Conservation (phyloP, 1,140 invertebrate species). For the Meloidogyne floridensis region DNA sequence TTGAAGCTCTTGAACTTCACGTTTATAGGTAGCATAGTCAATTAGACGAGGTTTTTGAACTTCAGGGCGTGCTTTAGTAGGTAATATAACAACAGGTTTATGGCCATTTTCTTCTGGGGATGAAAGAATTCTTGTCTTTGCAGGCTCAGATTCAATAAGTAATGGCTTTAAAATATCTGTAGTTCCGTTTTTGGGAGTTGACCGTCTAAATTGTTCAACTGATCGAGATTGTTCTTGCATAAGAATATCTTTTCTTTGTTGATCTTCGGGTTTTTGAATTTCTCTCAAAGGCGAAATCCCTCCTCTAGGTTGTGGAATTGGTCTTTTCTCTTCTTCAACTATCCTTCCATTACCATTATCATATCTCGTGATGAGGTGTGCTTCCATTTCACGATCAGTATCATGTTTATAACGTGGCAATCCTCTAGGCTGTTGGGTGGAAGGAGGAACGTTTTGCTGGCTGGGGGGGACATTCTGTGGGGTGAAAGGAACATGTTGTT, state of each 20-base stretch:
- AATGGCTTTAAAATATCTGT: not conserved
- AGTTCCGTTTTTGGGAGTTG: not conserved
- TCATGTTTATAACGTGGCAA: slow-evolving; percentile 7
- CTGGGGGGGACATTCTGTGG: not conserved
- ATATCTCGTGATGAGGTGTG: slow-evolving; percentile 42
- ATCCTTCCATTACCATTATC: slow-evolving; percentile 36
- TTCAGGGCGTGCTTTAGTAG: slow-evolving; percentile 8
- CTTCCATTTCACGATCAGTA: slow-evolving; percentile 11
- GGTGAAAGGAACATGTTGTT: slow-evolving; percentile 5
- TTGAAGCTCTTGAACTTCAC: slow-evolving; percentile 47
- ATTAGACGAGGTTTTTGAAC: slow-evolving; percentile 38
- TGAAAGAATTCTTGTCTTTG: not conserved
- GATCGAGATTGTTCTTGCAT: slow-evolving; percentile 4
- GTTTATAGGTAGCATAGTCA: slow-evolving; percentile 50
- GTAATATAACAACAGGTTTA: not conserved
- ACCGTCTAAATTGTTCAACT: slow-evolving; percentile 9
- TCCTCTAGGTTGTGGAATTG: not conserved
- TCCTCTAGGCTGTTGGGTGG: slow-evolving; percentile 11
- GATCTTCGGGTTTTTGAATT: slow-evolving; percentile 1
- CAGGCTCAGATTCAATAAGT: not conserved
- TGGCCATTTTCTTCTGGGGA: slow-evolving; percentile 7
- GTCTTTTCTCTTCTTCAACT: not conserved
- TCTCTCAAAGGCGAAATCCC: not conserved
- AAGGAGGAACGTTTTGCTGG: not conserved
- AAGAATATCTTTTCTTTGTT: not conserved